Evolutionary conservation across 1,140 invertebrate genomes (phyloP).

Genomic region (Cydia amplana): DNA sequence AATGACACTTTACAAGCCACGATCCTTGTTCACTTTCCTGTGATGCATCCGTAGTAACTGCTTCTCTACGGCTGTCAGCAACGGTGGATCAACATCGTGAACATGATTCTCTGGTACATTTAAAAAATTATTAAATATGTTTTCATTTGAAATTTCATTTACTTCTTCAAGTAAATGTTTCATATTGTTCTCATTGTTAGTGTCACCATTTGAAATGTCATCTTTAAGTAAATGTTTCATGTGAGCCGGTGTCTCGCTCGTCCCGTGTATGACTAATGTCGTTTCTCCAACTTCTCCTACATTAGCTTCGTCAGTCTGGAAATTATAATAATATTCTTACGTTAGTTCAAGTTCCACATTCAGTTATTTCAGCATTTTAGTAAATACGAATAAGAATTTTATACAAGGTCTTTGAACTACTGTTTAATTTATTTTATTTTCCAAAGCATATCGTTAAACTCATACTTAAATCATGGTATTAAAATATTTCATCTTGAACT

Average conservation of each 20-base stretch:
- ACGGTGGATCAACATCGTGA: constrained; percentile 46
- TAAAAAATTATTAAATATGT: constrained; percentile 40
- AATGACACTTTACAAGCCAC: constrained; percentile 5
- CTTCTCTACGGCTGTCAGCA: constrained; percentile 60
- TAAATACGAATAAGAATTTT: too few species aligned
- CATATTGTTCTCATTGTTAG: constrained; percentile 33
- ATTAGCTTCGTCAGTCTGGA: constrained; percentile 73
- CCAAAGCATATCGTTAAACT: too few species aligned
- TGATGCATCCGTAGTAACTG: constrained; percentile 65
- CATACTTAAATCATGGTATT: too few species aligned
- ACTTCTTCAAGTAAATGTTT: too few species aligned
- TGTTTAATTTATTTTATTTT: too few species aligned
- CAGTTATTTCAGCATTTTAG: too few species aligned
- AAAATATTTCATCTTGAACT: too few species aligned
- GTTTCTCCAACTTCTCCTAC: constrained; percentile 80
- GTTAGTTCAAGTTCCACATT: too few species aligned
- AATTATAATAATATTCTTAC: constrained; percentile 37
- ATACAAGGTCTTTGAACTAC: too few species aligned
- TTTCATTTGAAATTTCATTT: background rate
- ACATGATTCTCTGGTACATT: constrained; percentile 52
- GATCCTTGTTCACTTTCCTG: constrained; percentile 41
- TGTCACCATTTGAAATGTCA: constrained; percentile 9
- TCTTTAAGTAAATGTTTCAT: constrained; percentile 59
- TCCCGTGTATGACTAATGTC: constrained; percentile 85
- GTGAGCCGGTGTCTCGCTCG: constrained; percentile 82